phyloP scores from a whole-genome alignment of 1,140 invertebrate genomes.

The fruit fly (Drosophila melanogaster) region DNA sequence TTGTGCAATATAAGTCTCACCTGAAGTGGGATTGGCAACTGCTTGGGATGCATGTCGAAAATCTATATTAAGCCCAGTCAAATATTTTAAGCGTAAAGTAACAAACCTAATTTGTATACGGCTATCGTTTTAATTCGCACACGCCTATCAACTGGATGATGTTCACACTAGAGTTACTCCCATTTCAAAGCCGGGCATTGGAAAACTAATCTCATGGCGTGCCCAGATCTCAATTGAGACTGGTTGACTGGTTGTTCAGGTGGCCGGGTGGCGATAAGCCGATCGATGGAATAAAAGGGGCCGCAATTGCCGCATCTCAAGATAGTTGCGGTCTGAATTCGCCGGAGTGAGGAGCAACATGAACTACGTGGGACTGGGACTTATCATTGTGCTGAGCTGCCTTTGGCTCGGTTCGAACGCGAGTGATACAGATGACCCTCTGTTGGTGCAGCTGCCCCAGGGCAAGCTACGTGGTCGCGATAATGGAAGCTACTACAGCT shows the following conservation, averaged over 20 bases:
- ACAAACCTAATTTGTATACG: constrained; percentile 10
- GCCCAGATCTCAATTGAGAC: constrained; percentile 16
- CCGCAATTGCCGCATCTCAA: background rate
- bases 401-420: constrained; percentile 17
- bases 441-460: constrained; percentile 63
- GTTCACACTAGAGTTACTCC: background rate
- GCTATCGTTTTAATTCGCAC: background rate
- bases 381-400: constrained; percentile 15
- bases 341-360: constrained; percentile 21
- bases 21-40: constrained; percentile 10
- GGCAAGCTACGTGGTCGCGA: constrained; percentile 85
- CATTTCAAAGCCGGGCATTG: constrained; percentile 2
- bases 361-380: constrained; percentile 9
- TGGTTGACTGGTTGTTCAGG: constrained; percentile 39
- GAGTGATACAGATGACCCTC: constrained; percentile 15
- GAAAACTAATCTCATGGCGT: constrained; percentile 22
- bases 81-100: background rate
- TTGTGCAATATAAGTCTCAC: constrained; percentile 5
- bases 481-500: constrained; percentile 84
- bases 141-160: constrained; percentile 6
- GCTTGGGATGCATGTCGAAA: constrained; percentile 2
- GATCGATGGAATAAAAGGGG: constrained; percentile 21
- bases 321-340: constrained; percentile 29
- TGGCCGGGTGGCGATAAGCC: constrained; percentile 27
- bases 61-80: background rate